These are phyloP conservation scores for Oegoconia quadripuncta DNA, from an alignment of 2,888 invertebrate genomes.

Conservation along the genomic window DNA sequence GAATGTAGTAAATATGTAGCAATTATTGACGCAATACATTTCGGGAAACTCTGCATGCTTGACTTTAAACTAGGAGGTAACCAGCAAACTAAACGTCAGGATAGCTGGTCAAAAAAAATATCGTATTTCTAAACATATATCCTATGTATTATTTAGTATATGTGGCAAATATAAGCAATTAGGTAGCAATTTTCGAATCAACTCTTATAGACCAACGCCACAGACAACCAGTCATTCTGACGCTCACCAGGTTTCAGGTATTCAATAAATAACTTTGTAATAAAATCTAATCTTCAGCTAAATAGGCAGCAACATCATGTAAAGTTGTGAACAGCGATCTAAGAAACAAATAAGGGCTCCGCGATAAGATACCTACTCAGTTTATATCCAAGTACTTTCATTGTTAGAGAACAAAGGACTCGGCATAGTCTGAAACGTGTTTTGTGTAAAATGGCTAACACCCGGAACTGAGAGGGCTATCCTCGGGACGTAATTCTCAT, in stretches of 20 bases:
- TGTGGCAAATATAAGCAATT: too few species aligned
- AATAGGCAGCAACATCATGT: conserved; percentile 35
- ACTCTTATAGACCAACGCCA: too few species aligned
- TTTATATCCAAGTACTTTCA: conserved; percentile 60
- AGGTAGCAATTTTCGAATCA: too few species aligned
- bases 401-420: conserved; percentile 59
- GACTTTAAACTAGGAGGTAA: too few species aligned
- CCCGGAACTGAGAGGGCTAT: conserved; percentile 25
- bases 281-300: conserved; percentile 12
- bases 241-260: conserved; percentile 3
- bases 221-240: conserved; percentile 1
- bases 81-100: too few species aligned
- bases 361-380: conserved; percentile 61
- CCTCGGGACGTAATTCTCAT: conserved; percentile 17
- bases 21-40: too few species aligned
- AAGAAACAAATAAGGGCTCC: conserved; percentile 60
- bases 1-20: too few species aligned
- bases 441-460: conserved; percentile 62
- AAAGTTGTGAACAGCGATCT: conserved; percentile 56
- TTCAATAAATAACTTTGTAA: too few species aligned
- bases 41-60: too few species aligned
- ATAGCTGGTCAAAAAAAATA: too few species aligned
- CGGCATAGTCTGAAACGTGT: conserved; percentile 54
- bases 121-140: too few species aligned
- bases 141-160: too few species aligned